Percentiles rank a stretch among this genome's conserved stretches.
phyloP scores from a whole-genome alignment of 2,113 vertebrate species.

The Paramormyrops kingsleyae region DNA sequence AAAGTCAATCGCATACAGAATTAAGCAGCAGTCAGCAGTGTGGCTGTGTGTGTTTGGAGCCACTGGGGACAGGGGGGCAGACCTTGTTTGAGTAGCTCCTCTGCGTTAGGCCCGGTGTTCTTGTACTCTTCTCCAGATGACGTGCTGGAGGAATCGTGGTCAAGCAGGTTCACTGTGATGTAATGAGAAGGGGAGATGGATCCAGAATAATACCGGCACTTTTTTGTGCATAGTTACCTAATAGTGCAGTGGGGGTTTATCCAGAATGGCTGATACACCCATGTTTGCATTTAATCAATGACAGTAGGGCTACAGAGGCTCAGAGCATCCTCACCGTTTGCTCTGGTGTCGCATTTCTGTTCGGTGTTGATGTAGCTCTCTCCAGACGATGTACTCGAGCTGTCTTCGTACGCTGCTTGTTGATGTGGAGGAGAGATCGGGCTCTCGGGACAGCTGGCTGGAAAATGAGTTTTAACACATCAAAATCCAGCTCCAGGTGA shows the following conservation, averaged over 20 bases:
- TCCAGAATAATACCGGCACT: not conserved
- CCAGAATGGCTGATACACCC: not conserved
- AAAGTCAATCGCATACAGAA: not conserved
- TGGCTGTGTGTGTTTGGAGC: not conserved
- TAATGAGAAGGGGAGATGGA: not conserved
- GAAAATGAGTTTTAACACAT: not conserved
- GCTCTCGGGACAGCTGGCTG: not conserved
- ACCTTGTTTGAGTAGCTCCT: conserved; percentile 5
- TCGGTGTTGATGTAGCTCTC: not conserved
- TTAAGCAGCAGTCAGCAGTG: not conserved
- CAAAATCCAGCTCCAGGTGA: not conserved
- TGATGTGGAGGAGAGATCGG: not conserved
- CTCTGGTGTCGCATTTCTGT: too few species aligned
- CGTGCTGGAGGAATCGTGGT: conserved; percentile 28
- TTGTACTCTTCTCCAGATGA: conserved; percentile 36
- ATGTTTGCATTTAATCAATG: not conserved
- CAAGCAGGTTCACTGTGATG: not conserved
- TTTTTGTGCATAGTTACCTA: not conserved
- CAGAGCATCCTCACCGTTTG: not conserved
- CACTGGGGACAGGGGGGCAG: not conserved
- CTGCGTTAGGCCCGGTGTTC: not conserved
- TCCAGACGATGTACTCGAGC: conserved; percentile 11
- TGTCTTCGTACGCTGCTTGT: not conserved
- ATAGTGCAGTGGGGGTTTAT: not conserved
- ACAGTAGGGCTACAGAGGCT: not conserved